These are phyloP conservation scores for Philotrypesis tridentata DNA, from an alignment of 1,140 invertebrate genomes.

Conservation along the genomic window DNA sequence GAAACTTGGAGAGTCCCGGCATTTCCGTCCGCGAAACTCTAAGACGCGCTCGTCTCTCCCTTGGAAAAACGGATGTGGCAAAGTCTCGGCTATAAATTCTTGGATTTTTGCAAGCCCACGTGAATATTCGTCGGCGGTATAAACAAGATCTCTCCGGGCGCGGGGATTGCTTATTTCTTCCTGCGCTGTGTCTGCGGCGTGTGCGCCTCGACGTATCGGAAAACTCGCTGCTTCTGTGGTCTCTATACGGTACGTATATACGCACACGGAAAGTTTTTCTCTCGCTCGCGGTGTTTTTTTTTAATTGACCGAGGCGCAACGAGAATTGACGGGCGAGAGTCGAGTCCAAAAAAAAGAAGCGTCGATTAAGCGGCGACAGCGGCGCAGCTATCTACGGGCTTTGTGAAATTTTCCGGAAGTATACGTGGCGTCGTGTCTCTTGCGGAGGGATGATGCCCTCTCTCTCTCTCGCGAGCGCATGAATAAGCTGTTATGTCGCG, in stretches of 20 bases:
- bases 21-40: conserved; percentile 42
- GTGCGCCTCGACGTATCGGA: no score
- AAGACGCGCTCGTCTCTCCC: conserved; percentile 18
- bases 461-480: conserved; percentile 60
- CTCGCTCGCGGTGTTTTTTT: no score
- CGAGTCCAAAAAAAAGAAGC: no score
- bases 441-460: conserved; percentile 59
- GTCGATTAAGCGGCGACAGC: conserved; percentile 26
- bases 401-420: conserved; percentile 3
- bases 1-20: conserved; percentile 52
- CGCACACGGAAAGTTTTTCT: no score
- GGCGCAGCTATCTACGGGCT: neutral
- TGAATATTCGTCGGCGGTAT: conserved; percentile 14
- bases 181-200: neutral
- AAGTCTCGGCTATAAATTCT: conserved; percentile 54
- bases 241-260: no score
- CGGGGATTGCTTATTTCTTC: neutral
- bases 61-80: conserved; percentile 53
- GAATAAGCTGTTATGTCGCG: conserved; percentile 68
- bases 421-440: neutral
- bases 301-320: no score
- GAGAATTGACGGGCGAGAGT: no score
- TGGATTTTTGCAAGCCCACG: conserved; percentile 47
- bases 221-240: no score
- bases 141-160: conserved; percentile 7